Evolutionary conservation across 1,140 invertebrate genomes (phyloP).

Genomic region (Carcinoscorpius rotundicauda): DNA sequence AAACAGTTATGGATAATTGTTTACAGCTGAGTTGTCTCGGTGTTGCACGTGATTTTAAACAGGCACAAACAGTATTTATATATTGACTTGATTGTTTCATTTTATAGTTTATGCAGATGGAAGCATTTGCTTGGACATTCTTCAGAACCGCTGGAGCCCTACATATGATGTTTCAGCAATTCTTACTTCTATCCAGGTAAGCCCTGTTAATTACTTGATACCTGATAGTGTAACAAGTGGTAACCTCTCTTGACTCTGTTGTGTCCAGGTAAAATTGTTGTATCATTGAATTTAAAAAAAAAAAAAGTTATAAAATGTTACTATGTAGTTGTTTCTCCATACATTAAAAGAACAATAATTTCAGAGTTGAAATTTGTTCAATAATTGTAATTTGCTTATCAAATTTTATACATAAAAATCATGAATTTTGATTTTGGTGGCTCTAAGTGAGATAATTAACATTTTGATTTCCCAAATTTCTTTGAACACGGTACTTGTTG

Average conservation of each 20-base stretch:
- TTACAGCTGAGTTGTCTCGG: too few relatives aligned
- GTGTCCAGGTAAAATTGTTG: too few relatives aligned
- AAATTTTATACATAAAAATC: too few relatives aligned
- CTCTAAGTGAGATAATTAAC: too few relatives aligned
- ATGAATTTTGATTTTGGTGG: too few relatives aligned
- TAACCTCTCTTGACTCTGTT: too few relatives aligned
- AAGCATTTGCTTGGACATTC: conserved; percentile 97
- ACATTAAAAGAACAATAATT: conserved; percentile 2
- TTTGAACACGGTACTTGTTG: too few relatives aligned
- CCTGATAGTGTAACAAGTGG: too few relatives aligned
- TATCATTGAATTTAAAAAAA: neutral
- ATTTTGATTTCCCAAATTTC: too few relatives aligned
- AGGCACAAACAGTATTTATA: neutral
- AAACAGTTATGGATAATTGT: too few relatives aligned
- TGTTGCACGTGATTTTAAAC: too few relatives aligned
- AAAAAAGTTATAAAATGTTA: neutral
- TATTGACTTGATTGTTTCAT: conserved; percentile 3
- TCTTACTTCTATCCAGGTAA: conserved; percentile 67
- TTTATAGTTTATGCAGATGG: conserved; percentile 88
- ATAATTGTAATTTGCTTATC: neutral
- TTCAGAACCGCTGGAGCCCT: conserved; percentile 99
- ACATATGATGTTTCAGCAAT: conserved; percentile 99
- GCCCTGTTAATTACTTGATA: neutral
- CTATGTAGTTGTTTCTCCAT: neutral
- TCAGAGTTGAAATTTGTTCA: neutral